These are phyloP conservation scores for Rotaria socialis DNA, from an alignment of 2,888 invertebrate species.

Conservation along the genomic window DNA sequence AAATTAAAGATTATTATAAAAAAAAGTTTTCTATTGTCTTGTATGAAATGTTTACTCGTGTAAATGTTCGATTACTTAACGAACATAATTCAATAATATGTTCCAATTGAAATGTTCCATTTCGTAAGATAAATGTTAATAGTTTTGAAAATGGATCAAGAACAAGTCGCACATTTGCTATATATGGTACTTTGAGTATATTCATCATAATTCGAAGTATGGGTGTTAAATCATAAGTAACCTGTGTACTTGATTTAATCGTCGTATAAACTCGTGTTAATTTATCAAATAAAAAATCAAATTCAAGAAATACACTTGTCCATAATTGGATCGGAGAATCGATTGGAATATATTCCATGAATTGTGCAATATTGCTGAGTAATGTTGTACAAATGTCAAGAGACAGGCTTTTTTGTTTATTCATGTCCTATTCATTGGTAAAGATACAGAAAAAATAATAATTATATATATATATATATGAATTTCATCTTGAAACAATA, in stretches of 20 bases:
- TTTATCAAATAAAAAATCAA: constrained; percentile 78
- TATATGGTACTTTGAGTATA: constrained; percentile 76
- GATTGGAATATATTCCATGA: constrained; percentile 79
- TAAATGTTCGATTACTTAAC: constrained; percentile 80
- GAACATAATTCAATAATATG: constrained; percentile 79
- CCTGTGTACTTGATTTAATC: constrained; percentile 47
- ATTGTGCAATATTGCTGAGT: constrained; percentile 83
- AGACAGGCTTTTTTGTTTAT: constrained; percentile 65
- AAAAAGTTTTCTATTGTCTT: neutral
- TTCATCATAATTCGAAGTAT: constrained; percentile 60
- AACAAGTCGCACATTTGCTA: constrained; percentile 76
- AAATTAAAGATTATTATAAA: neutral
- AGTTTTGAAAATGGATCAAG: constrained; percentile 93
- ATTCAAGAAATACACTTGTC: constrained; percentile 75
- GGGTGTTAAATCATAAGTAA: constrained; percentile 58
- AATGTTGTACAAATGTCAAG: constrained; percentile 63
- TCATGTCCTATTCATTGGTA: constrained; percentile 40
- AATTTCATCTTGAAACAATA: too few species aligned
- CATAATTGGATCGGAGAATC: constrained; percentile 73
- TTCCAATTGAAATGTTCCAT: constrained; percentile 70
- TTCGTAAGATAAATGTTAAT: constrained; percentile 83
- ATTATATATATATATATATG: too few species aligned
- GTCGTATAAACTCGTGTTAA: constrained; percentile 52
- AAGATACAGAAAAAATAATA: neutral
- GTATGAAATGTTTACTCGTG: constrained; percentile 63